phyloP scores from a whole-genome alignment of 2,797 vertebrate species.

The Cyclura pinguis region DNA sequence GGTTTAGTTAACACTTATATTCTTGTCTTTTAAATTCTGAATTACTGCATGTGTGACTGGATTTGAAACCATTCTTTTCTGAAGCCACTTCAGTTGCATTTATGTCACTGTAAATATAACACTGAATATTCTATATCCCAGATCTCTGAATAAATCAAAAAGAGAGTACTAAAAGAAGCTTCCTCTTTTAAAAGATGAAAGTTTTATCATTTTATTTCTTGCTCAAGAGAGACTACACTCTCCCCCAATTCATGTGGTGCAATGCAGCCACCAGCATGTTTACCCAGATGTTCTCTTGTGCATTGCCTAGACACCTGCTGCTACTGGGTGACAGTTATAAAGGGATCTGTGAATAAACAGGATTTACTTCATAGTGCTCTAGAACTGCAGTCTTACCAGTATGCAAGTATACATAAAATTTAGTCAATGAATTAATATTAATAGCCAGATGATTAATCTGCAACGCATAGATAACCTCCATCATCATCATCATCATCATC shows the following conservation, averaged over 20 bases:
- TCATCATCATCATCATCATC: not conserved
- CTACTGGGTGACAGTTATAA: not conserved
- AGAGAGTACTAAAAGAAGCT: not conserved
- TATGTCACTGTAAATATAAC: not conserved
- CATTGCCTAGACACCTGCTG: not conserved
- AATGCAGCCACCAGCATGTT: not conserved
- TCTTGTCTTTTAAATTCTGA: not conserved
- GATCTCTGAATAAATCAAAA: not conserved
- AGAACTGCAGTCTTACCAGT: not conserved
- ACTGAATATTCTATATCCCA: not conserved
- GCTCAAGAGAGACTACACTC: not conserved
- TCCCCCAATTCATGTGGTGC: not conserved
- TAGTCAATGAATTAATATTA: not conserved
- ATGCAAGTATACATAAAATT: not conserved
- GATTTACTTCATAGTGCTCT: not conserved
- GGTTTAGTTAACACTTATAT: not conserved
- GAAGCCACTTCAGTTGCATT: not conserved
- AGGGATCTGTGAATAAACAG: not conserved
- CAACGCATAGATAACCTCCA: not conserved
- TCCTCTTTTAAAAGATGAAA: not conserved
- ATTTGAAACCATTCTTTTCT: not conserved
- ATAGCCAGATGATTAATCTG: not conserved
- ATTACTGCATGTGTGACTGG: not conserved
- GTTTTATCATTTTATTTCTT: not conserved
- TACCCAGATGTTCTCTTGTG: not conserved